Conservation (phyloP, 2,888 invertebrate genomes). For the Pyrrhosoma nymphula region DNA sequence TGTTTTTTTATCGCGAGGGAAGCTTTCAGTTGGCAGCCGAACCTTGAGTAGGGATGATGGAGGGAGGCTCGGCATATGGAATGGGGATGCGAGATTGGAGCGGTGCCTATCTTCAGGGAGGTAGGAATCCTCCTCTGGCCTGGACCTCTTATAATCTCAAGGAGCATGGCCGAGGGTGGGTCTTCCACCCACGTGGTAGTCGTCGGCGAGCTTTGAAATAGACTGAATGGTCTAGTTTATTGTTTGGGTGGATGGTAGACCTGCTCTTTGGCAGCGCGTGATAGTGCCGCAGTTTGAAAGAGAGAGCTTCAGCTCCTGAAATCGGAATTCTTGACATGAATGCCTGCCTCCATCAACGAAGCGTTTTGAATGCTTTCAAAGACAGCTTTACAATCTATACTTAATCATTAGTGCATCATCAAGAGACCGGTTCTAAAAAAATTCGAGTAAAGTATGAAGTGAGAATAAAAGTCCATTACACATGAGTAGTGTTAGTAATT, state of each 20-base stretch:
- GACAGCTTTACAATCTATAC: background rate
- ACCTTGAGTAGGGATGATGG: too few relatives aligned
- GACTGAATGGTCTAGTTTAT: slow-evolving; percentile 34
- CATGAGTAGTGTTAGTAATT: too few relatives aligned
- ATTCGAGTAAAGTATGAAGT: background rate
- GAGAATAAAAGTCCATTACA: too few relatives aligned
- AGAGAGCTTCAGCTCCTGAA: background rate
- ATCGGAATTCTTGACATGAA: background rate
- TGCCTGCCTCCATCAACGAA: background rate
- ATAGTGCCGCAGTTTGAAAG: background rate
- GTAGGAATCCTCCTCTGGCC: background rate
- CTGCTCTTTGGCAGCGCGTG: background rate
- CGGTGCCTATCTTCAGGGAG: background rate
- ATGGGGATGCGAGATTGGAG: background rate
- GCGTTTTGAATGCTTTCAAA: background rate
- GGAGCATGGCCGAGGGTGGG: slow-evolving; percentile 22
- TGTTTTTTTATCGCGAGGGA: too few relatives aligned
- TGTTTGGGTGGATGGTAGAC: background rate
- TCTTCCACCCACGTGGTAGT: slow-evolving; percentile 8
- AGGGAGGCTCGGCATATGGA: background rate
- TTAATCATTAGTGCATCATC: background rate
- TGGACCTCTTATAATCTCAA: slow-evolving; percentile 29
- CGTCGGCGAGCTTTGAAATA: slow-evolving; percentile 30
- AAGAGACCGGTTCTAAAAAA: background rate
- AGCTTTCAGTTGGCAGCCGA: too few relatives aligned